phyloP scores from a whole-genome alignment of 2,797 vertebrate species.

The Graptemys geographica region DNA sequence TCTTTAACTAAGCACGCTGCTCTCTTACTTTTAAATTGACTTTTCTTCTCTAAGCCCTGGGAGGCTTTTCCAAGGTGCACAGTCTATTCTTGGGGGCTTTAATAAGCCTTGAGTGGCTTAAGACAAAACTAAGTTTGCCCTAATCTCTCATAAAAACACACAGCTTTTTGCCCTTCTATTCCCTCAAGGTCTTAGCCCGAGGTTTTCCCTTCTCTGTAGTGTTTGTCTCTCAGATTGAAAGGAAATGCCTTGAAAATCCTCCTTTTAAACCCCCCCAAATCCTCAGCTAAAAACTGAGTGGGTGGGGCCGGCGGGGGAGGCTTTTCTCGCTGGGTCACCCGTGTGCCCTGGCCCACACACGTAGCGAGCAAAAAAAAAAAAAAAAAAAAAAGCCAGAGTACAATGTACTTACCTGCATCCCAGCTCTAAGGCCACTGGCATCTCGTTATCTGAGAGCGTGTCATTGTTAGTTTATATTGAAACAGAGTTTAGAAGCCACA shows the following conservation, averaged over 20 bases:
- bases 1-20: conserved; percentile 5
- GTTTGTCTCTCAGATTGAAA: neutral
- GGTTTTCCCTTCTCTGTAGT: neutral
- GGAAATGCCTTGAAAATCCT: conserved; percentile 21
- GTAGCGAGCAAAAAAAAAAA: neutral
- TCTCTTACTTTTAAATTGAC: conserved; percentile 51
- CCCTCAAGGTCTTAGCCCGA: conserved; percentile 5
- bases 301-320: neutral
- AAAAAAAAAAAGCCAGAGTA: neutral
- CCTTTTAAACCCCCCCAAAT: neutral
- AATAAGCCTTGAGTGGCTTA: conserved; percentile 65
- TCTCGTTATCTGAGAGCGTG: neutral
- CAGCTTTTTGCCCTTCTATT: conserved; percentile 6
- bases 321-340: neutral
- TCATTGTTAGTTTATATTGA: neutral
- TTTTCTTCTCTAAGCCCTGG: conserved; percentile 18
- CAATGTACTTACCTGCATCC: neutral
- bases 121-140: conserved; percentile 45
- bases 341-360: neutral
- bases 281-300: neutral
- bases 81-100: conserved; percentile 40
- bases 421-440: neutral
- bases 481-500: too few species aligned
- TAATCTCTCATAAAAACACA: conserved; percentile 54
- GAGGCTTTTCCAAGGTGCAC: neutral